Conservation (phyloP, 2,797 vertebrate species). For the Apodemus agrarius region DNA sequence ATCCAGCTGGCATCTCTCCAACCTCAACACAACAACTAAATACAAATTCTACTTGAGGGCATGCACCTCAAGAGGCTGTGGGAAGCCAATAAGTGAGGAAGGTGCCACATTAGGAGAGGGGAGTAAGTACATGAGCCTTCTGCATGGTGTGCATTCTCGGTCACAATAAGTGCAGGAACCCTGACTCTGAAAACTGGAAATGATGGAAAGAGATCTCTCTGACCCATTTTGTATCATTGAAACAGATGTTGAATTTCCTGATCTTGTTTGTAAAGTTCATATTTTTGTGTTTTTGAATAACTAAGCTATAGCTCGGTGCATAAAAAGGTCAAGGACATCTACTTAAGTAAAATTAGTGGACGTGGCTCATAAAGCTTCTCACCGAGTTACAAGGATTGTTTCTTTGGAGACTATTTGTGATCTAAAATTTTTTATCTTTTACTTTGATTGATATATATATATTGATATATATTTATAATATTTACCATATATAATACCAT, state of each 20-base stretch:
- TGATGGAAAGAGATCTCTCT: not conserved
- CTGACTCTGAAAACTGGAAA: not conserved
- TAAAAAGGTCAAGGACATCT: not conserved
- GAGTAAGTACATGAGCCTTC: conserved; percentile 89
- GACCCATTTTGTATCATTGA: not conserved
- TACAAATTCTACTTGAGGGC: conserved; percentile 96
- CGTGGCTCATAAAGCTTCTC: not conserved
- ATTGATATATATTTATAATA: too few species aligned
- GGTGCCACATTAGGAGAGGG: conserved; percentile 91
- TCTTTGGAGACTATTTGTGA: not conserved
- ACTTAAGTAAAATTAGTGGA: not conserved
- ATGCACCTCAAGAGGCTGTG: conserved; percentile 94
- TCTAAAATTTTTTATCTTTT: not conserved
- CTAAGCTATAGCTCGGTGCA: not conserved
- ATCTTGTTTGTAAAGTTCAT: not conserved
- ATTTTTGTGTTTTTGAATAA: not conserved
- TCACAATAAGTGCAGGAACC: not conserved
- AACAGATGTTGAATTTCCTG: not conserved
- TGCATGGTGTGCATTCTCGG: not conserved
- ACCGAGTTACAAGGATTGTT: not conserved
- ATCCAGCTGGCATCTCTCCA: conserved; percentile 90
- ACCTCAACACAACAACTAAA: conserved; percentile 92
- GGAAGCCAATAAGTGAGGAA: conserved; percentile 93
- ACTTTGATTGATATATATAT: not conserved
- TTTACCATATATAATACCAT: too few species aligned